Conservation (phyloP, 2,888 invertebrate genomes). For the Abrostola tripartita region DNA sequence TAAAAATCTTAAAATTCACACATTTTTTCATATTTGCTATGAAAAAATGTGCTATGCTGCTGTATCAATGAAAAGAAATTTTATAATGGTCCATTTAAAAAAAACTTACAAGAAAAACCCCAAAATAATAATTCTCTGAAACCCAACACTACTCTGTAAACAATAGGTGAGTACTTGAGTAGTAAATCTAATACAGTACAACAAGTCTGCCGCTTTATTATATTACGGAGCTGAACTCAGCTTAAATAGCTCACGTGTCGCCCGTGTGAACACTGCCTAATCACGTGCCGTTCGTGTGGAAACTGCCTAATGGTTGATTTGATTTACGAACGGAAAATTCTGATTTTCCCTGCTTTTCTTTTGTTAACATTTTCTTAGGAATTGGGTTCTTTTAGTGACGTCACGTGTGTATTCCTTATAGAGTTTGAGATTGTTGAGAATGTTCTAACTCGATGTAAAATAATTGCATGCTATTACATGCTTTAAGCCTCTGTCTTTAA, state of each 20-base stretch:
- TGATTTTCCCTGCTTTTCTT: conserved; percentile 15
- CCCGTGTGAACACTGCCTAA: conserved; percentile 49
- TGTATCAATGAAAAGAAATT: too few relatives aligned
- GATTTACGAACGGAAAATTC: conserved; percentile 37
- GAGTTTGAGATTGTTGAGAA: too few relatives aligned
- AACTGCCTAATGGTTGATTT: conserved; percentile 50
- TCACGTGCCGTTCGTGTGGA: conserved; percentile 47
- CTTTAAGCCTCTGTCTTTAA: too few relatives aligned
- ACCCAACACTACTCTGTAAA: conserved; percentile 67
- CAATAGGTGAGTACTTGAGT: conserved; percentile 81
- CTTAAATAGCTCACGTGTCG: conserved; percentile 51
- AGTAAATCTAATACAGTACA: conserved; percentile 85
- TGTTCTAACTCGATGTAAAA: too few relatives aligned
- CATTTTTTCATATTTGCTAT: too few relatives aligned
- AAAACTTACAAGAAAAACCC: too few relatives aligned
- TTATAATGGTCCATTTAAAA: too few relatives aligned
- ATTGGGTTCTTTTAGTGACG: background rate
- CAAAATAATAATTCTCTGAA: conserved; percentile 42
- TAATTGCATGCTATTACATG: too few relatives aligned
- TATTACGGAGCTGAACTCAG: conserved; percentile 48
- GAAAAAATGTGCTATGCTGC: too few relatives aligned
- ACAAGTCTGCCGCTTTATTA: conserved; percentile 73
- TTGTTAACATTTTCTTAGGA: background rate
- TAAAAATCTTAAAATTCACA: too few relatives aligned
- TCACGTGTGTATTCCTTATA: too few relatives aligned